Conservation (phyloP, 1,140 invertebrate species). For the Achroia grisella region DNA sequence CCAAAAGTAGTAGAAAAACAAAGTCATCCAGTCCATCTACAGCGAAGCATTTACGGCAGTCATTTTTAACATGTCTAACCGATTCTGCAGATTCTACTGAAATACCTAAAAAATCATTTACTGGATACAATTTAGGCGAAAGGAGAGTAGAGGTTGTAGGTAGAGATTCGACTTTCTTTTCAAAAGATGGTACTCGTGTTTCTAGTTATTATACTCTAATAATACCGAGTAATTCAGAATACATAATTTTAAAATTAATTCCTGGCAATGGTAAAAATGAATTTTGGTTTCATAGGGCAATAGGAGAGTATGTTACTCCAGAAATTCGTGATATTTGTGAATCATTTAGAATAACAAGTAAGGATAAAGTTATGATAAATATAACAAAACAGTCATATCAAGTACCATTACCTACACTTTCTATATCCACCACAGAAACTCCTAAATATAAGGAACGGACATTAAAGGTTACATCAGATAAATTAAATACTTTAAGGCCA, state of each 20-base stretch:
- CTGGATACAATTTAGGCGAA: conserved; percentile 64
- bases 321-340: conserved; percentile 29
- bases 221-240: conserved; percentile 55
- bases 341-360: conserved; percentile 37
- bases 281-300: conserved; percentile 47
- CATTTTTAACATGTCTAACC: conserved; percentile 11
- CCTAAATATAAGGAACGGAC: conserved; percentile 15
- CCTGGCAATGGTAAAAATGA: conserved; percentile 39
- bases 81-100: conserved; percentile 4
- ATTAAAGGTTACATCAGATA: conserved; percentile 11
- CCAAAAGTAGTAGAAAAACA: conserved; percentile 37
- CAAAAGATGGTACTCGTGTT: conserved; percentile 63
- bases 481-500: conserved; percentile 4
- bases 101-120: conserved; percentile 36
- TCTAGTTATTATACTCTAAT: conserved; percentile 51
- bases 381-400: conserved; percentile 47
- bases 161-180: conserved; percentile 55
- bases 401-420: conserved; percentile 10
- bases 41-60: conserved; percentile 20
- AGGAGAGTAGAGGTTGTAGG: conserved; percentile 69
- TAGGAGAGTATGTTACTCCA: conserved; percentile 28
- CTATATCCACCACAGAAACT: conserved; percentile 7
- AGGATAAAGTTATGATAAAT: conserved; percentile 56
- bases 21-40: conserved; percentile 26
- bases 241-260: conserved; percentile 38